Evolutionary conservation across 2,888 invertebrate genomes (phyloP), one percentile per base, ranked within the genome.

Genomic region (Spilosoma lubricipeda): DNA sequence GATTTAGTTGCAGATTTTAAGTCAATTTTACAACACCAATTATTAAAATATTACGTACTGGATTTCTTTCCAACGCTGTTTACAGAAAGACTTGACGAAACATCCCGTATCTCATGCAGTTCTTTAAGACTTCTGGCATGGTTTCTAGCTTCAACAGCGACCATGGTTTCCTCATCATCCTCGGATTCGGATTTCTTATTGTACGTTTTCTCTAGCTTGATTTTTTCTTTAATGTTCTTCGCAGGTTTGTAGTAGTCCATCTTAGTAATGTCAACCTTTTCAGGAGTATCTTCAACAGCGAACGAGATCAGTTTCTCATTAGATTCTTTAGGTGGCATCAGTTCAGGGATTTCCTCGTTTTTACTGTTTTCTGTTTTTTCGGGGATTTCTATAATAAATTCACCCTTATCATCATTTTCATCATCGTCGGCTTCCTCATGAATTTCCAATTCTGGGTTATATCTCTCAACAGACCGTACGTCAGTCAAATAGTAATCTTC

Each of bases 401-500:
- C 92, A 63, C 86, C 89, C 52, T 92, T 87, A 30, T 90, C 90
- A 4, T 87, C 84, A 59, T 91, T 87, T 13, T 90, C 86, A 30
- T 90, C 90, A 4, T 87, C 85, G 59, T 91, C 87, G 13, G 90
- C 86, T 72, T 90, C 90, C 23, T 86, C 82, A 27, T 91, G 83
- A n/a, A 87, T 81, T 48, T 91, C 93, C 3, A 91, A 86, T 64
- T 93, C 91, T 18, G 87, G 80, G 45, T 87, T 86, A 75, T 93
- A 93, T 72, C 90, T 92, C 80, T 96, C 96, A 20, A 96, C 96
- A 23, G 96, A 96, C 82, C 96, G 96, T 0, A 97, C 97, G 59
- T 97, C 97, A 68, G 97, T 97, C 66, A 96, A 90, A 80, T 97
- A 97, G 84, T 96, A 96, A 70, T 96, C 95, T 87, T 94, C 93